These are phyloP conservation scores for Coleophora flavipennella DNA, from an alignment of 2,888 invertebrate species.

Conservation along the genomic window DNA sequence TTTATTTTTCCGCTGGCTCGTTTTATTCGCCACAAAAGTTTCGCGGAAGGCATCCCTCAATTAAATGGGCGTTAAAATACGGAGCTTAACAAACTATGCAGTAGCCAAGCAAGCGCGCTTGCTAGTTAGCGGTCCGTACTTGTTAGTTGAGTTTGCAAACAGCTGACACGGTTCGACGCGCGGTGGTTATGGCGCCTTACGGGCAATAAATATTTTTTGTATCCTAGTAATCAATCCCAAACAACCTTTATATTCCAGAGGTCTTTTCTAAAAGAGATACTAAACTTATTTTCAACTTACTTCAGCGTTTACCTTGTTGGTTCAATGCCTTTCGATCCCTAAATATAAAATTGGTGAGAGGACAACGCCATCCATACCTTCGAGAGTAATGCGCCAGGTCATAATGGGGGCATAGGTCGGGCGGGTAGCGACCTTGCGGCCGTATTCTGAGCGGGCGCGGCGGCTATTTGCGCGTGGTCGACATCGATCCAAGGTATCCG, in stretches of 20 bases:
- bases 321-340: too few species aligned
- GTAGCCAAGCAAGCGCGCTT: too few species aligned
- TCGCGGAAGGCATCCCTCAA: conserved; percentile 27
- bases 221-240: too few species aligned
- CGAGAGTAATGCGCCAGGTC: conserved; percentile 30
- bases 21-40: conserved; percentile 19
- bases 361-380: too few species aligned
- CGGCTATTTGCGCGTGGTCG: conserved; percentile 48
- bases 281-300: too few species aligned
- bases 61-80: conserved; percentile 30
- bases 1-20: conserved; percentile 20
- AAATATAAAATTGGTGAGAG: too few species aligned
- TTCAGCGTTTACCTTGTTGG: too few species aligned
- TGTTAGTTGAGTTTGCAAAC: conserved; percentile 44
- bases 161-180: conserved; percentile 36
- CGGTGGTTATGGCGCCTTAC: too few species aligned
- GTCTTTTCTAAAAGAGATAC: too few species aligned
- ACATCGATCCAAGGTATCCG: conserved; percentile 50
- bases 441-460: conserved; percentile 42
- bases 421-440: conserved; percentile 47
- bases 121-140: conserved; percentile 28
- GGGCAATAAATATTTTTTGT: too few species aligned
- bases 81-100: conserved; percentile 27
- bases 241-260: too few species aligned
- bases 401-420: conserved; percentile 47